Conservation (phyloP, 2,888 invertebrate species). For the Dolichomitus sp. region DNA sequence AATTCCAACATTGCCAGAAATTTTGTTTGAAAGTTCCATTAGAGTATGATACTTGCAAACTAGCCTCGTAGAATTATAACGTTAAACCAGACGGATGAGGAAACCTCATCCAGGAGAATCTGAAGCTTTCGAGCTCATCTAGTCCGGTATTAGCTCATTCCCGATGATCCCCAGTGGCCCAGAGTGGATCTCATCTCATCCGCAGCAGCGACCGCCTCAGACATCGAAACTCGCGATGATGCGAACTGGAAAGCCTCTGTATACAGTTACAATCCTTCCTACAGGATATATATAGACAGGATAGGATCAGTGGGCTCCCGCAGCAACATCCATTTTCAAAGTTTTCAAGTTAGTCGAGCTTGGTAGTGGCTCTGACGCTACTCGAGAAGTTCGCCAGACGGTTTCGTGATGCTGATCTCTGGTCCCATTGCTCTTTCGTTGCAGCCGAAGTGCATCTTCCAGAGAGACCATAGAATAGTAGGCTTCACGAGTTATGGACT, state of each 20-base stretch:
- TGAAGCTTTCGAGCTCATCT: constrained; percentile 45
- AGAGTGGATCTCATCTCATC: constrained; percentile 49
- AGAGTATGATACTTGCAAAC: constrained; percentile 44
- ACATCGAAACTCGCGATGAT: constrained; percentile 64
- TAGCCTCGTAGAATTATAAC: constrained; percentile 53
- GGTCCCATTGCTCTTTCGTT: constrained; percentile 52
- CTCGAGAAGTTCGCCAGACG: constrained; percentile 55
- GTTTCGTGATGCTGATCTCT: constrained; percentile 62
- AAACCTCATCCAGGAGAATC: constrained; percentile 28
- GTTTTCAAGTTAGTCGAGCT: constrained; percentile 74
- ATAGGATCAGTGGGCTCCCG: constrained; percentile 56
- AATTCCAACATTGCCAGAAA: constrained; percentile 5
- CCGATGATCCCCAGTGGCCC: constrained; percentile 60
- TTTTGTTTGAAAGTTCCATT: constrained; percentile 15
- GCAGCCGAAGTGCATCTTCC: constrained; percentile 57
- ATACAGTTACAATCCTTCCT: constrained; percentile 31
- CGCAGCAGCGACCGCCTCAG: constrained; percentile 40
- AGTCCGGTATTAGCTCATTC: constrained; percentile 44
- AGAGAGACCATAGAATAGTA: constrained; percentile 33
- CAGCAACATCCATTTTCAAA: constrained; percentile 72
- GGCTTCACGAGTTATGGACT: constrained; percentile 4
- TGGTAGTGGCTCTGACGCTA: constrained; percentile 43
- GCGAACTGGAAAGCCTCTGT: constrained; percentile 57
- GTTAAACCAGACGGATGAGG: not conserved
- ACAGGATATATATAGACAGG: constrained; percentile 43